phyloP scores from a whole-genome alignment of 1,140 invertebrate genomes.

The Ladona fulva region DNA sequence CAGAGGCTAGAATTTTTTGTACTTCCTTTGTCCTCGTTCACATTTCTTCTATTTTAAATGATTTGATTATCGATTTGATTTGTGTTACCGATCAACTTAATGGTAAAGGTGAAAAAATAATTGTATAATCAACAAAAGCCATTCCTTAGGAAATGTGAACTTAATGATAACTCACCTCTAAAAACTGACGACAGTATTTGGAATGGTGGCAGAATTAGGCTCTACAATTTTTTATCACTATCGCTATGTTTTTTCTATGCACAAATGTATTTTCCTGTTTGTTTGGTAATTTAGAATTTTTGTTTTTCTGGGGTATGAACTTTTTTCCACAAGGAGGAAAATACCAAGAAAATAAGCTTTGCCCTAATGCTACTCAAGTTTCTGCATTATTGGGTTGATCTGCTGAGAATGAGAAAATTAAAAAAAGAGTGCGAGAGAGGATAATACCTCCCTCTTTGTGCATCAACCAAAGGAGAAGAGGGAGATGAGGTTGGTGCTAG shows the following conservation, averaged over 20 bases:
- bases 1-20: background rate
- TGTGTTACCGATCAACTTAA: background rate
- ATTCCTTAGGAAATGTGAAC: conserved; percentile 1
- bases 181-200: background rate
- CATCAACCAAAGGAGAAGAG: too few species aligned
- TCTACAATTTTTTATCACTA: background rate
- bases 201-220: background rate
- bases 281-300: background rate
- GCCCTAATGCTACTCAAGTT: too few species aligned
- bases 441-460: too few species aligned
- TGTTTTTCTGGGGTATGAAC: background rate
- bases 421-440: too few species aligned
- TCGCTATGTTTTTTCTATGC: background rate
- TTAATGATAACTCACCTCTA: background rate
- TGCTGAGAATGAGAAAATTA: too few species aligned
- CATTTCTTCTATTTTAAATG: background rate
- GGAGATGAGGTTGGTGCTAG: too few species aligned
- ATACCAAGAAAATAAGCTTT: too few species aligned
- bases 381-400: too few species aligned
- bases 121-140: background rate
- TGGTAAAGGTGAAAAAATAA: background rate
- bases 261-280: conserved; percentile 3
- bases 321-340: background rate
- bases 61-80: conserved; percentile 1
- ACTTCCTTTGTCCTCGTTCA: background rate